These are phyloP conservation scores for Hippopotamyrus pictus DNA, from an alignment of 2,797 vertebrate genomes.

Conservation along the genomic window DNA sequence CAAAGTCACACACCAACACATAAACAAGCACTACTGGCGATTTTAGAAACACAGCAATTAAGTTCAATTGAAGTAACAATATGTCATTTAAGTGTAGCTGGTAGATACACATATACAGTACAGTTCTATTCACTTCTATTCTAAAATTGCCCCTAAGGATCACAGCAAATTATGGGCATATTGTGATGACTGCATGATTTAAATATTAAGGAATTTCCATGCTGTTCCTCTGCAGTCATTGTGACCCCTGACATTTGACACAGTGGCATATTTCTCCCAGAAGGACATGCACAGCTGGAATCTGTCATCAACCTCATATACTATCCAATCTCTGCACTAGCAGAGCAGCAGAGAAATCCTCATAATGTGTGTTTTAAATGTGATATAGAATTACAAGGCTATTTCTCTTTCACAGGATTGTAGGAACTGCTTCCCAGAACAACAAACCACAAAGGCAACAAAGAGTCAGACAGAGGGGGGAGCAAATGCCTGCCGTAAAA, in stretches of 20 bases:
- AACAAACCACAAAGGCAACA: not conserved
- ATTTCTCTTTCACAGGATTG: not conserved
- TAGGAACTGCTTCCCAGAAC: not conserved
- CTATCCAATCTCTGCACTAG: not conserved
- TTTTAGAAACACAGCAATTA: not conserved
- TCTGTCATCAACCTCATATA: not conserved
- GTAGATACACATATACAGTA: not conserved
- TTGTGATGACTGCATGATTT: not conserved
- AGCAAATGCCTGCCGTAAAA: not conserved
- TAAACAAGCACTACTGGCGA: not conserved
- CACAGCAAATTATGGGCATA: not conserved
- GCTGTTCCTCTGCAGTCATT: not conserved
- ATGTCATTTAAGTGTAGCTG: not conserved
- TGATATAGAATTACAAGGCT: not conserved
- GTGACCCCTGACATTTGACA: constrained; percentile 1
- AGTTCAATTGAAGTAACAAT: not conserved
- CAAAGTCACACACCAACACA: not conserved
- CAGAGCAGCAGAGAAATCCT: not conserved
- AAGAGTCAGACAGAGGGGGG: not conserved
- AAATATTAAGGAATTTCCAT: not conserved
- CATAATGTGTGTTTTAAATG: not conserved
- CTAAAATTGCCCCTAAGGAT: not conserved
- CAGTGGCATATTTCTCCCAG: not conserved
- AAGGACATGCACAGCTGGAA: not conserved
- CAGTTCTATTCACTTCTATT: not conserved